Evolutionary conservation across 2,888 invertebrate species (phyloP).

Genomic region (Micropterix aruncella): DNA sequence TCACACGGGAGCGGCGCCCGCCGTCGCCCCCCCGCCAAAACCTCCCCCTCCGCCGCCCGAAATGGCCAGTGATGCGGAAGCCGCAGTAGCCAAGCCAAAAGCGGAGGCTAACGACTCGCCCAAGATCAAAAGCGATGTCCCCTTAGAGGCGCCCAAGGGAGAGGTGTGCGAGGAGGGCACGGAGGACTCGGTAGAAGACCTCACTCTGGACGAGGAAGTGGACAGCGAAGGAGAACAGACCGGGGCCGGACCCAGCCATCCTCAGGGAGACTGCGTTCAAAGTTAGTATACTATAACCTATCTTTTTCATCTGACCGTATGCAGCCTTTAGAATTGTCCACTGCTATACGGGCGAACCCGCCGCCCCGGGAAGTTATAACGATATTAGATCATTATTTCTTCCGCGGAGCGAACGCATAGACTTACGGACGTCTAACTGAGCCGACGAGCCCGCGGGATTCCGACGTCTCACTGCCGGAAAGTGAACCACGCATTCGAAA

Average conservation of each 20-base stretch:
- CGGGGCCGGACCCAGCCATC: conserved; percentile 53
- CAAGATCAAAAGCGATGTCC: conserved; percentile 1
- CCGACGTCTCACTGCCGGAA: no score
- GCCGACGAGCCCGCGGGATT: no score
- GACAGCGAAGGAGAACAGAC: conserved; percentile 58
- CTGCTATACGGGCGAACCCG: conserved; percentile 1
- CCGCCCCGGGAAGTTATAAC: no score
- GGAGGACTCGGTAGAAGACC: conserved; percentile 70
- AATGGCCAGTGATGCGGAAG: not conserved
- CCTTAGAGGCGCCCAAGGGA: conserved; percentile 47
- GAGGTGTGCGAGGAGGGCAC: conserved; percentile 50
- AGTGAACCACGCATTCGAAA: no score
- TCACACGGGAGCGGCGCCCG: conserved; percentile 1
- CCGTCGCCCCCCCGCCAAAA: conserved; percentile 1
- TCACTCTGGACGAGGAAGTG: conserved; percentile 69
- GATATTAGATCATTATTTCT: no score
- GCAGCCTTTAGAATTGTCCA: not conserved
- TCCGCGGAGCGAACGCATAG: no score
- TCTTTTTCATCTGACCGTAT: not conserved
- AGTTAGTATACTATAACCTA: conserved; percentile 24
- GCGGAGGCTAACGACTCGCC: conserved; percentile 33
- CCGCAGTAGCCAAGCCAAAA: conserved; percentile 17
- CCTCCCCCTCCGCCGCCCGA: conserved; percentile 1
- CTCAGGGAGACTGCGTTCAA: conserved; percentile 42
- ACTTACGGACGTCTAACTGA: no score